Conservation (phyloP, 1,140 invertebrate genomes). For the Drosophila arizonae region DNA sequence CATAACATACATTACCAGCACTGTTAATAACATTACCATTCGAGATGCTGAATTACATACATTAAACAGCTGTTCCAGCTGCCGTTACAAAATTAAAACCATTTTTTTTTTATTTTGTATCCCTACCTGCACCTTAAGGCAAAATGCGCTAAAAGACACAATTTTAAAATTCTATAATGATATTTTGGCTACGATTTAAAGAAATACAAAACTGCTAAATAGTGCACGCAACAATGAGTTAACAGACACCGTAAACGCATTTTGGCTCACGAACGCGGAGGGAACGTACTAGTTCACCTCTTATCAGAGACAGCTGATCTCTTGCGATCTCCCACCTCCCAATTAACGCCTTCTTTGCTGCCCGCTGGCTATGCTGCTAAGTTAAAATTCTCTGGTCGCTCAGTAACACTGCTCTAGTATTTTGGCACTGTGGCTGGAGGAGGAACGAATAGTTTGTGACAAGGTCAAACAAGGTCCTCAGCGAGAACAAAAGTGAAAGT, state of each 20-base stretch:
- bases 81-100: not conserved
- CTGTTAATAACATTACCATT: not conserved
- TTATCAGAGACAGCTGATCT: conserved; percentile 47
- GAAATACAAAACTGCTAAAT: not conserved
- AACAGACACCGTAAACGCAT: not conserved
- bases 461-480: conserved; percentile 76
- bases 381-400: conserved; percentile 40
- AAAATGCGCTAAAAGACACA: too few relatives aligned
- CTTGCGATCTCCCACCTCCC: conserved; percentile 2
- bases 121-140: too few relatives aligned
- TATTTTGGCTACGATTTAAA: not conserved
- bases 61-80: not conserved
- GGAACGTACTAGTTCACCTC: conserved; percentile 12
- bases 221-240: conserved; percentile 16
- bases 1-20: not conserved
- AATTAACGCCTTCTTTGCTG: conserved; percentile 7
- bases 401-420: conserved; percentile 34
- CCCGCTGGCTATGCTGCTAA: conserved; percentile 22
- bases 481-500: conserved; percentile 26
- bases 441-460: conserved; percentile 18
- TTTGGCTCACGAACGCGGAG: not conserved
- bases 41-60: not conserved
- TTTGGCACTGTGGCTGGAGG: conserved; percentile 16
- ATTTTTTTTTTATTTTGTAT: not conserved
- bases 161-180: too few relatives aligned